Conservation (phyloP, 1,140 invertebrate genomes). For the Dendroctonus ponderosae region DNA sequence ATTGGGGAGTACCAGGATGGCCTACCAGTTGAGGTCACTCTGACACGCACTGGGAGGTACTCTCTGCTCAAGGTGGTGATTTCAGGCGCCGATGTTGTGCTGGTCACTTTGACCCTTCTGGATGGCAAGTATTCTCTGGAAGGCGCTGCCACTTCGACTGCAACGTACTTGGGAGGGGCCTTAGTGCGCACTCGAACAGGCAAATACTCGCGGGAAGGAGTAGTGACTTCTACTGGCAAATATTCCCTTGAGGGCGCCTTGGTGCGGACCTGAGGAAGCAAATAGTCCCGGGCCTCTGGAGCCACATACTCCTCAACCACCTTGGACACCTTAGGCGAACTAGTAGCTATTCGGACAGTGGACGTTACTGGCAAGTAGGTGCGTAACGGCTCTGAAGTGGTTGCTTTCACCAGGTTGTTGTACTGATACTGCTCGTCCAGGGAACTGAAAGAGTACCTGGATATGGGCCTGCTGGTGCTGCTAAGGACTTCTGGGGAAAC, state of each 20-base stretch:
- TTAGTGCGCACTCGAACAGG: slow-evolving; percentile 12
- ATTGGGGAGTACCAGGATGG: not conserved
- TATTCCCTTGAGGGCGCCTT: slow-evolving; percentile 33
- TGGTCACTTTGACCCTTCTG: slow-evolving; percentile 25
- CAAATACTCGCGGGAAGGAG: slow-evolving; percentile 30
- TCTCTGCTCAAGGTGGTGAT: slow-evolving; percentile 35
- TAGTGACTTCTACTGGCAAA: slow-evolving; percentile 28
- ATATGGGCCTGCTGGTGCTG: slow-evolving; percentile 36
- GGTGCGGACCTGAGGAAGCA: slow-evolving; percentile 3
- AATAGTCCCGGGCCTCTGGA: slow-evolving; percentile 19
- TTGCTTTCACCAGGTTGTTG: slow-evolving; percentile 17
- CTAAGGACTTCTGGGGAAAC: slow-evolving; percentile 9
- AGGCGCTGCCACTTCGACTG: slow-evolving; percentile 27
- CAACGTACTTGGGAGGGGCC: slow-evolving; percentile 31
- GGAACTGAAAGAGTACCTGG: slow-evolving; percentile 37
- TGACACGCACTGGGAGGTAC: slow-evolving; percentile 37
- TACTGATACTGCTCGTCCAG: slow-evolving; percentile 35
- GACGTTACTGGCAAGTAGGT: slow-evolving; percentile 24
- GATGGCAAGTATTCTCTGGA: slow-evolving; percentile 26
- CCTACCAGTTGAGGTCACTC: slow-evolving; percentile 20
- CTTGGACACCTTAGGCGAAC: slow-evolving; percentile 8
- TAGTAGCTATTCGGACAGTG: slow-evolving; percentile 24
- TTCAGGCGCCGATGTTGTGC: slow-evolving; percentile 37
- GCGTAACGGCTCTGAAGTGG: slow-evolving; percentile 9
- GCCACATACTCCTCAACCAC: slow-evolving; percentile 11